These are phyloP conservation scores for Chrysaora quinquecirrha DNA, from an alignment of 30 jellyfish, hydroid and myxozoan species.

Conservation along the genomic window DNA sequence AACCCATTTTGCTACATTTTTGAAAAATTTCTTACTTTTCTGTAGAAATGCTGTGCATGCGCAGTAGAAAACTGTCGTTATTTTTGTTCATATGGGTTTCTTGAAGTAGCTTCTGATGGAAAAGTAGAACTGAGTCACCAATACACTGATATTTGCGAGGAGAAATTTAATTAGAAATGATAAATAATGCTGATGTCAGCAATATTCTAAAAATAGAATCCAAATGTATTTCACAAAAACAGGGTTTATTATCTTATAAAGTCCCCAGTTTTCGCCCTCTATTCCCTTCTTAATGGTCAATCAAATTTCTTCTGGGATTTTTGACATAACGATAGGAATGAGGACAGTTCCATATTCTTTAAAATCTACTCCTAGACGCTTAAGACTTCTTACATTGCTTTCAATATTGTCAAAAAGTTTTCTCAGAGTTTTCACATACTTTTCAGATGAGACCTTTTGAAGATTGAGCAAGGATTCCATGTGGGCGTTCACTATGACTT, in stretches of 20 bases:
- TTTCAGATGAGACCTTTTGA: slow-evolving; percentile 20
- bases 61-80: too few species aligned
- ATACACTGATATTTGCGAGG: too few species aligned
- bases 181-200: too few species aligned
- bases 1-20: too few species aligned
- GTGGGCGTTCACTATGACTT: slow-evolving; percentile 53
- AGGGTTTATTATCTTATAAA: not conserved
- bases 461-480: slow-evolving; percentile 32
- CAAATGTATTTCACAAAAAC: too few species aligned
- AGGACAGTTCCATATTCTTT: slow-evolving; percentile 18
- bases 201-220: too few species aligned
- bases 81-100: too few species aligned
- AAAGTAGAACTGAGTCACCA: too few species aligned
- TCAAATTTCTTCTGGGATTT: slow-evolving; percentile 34
- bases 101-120: too few species aligned
- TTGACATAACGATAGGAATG: slow-evolving; percentile 2
- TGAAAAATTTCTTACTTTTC: too few species aligned
- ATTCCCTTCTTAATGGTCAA: not conserved
- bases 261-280: slow-evolving; percentile 13
- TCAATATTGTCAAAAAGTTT: slow-evolving; percentile 46
- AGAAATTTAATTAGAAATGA: too few species aligned
- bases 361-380: slow-evolving; percentile 22
- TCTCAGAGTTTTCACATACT: slow-evolving; percentile 29
- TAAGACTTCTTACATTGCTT: slow-evolving; percentile 23
- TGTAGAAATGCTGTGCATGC: too few species aligned